Percentiles rank a stretch among this genome's conserved stretches.
These are phyloP conservation scores for Neuroterus valhalla DNA, from an alignment of 1,140 invertebrate genomes.

Conservation along the genomic window DNA sequence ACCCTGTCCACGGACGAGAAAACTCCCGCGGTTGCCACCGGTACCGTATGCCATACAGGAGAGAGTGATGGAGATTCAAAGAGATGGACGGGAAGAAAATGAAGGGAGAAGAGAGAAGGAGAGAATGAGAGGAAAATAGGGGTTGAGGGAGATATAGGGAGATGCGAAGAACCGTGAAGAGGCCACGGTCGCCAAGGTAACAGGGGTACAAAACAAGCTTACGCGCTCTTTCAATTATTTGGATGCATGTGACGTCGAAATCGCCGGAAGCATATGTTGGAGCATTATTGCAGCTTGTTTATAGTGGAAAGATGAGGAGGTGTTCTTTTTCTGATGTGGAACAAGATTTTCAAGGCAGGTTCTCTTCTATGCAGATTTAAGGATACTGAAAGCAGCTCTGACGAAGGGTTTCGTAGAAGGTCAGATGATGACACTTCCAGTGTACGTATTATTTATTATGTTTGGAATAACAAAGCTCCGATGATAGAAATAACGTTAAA, in stretches of 20 bases:
- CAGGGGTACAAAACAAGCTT: conserved; percentile 37
- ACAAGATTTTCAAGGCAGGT: too few relatives aligned
- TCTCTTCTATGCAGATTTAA: too few relatives aligned
- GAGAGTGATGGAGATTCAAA: conserved; percentile 39
- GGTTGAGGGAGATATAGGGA: conserved; percentile 20
- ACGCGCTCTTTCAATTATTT: conserved; percentile 21
- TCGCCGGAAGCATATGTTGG: not conserved
- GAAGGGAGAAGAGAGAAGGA: conserved; percentile 41
- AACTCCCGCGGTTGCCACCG: conserved; percentile 47
- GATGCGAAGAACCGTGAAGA: conserved; percentile 24
- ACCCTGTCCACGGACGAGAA: conserved; percentile 51
- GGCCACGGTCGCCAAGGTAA: conserved; percentile 54
- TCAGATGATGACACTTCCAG: too few relatives aligned
- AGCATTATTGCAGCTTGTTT: not conserved
- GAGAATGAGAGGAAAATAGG: conserved; percentile 23
- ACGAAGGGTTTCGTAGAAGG: too few relatives aligned
- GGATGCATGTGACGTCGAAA: not conserved
- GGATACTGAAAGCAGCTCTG: too few relatives aligned
- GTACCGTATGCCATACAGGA: conserved; percentile 42
- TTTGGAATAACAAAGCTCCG: too few relatives aligned
- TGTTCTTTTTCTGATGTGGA: not conserved
- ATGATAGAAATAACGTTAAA: too few relatives aligned
- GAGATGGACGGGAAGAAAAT: conserved; percentile 46
- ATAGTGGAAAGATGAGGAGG: not conserved
- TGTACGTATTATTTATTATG: too few relatives aligned